Evolutionary conservation across 2,888 invertebrate genomes (phyloP).

Genomic region (Argyresthia goedartella): DNA sequence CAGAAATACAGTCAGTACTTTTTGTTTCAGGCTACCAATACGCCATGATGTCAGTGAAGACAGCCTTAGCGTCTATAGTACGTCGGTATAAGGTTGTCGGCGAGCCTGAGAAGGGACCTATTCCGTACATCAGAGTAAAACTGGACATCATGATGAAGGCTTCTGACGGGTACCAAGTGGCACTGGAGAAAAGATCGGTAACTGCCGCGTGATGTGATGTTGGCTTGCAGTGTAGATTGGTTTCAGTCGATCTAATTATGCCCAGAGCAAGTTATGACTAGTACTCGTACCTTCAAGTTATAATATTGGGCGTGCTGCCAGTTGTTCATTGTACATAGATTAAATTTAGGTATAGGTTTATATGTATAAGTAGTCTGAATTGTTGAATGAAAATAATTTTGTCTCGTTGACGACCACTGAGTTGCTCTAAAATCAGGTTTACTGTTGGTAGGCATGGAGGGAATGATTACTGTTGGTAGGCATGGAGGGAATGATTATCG

Average conservation of each 20-base stretch:
- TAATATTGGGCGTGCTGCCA: too few species aligned
- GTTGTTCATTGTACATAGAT: too few species aligned
- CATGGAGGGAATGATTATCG: too few species aligned
- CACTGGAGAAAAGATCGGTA: slow-evolving; percentile 25
- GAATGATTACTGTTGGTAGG: too few species aligned
- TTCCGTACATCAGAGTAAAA: slow-evolving; percentile 43
- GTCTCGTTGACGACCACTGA: too few species aligned
- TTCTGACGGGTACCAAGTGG: slow-evolving; percentile 40
- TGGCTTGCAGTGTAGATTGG: neutral
- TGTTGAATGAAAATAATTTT: too few species aligned
- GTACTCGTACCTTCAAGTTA: too few species aligned
- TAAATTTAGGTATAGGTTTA: too few species aligned
- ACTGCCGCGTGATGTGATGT: neutral
- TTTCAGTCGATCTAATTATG: neutral
- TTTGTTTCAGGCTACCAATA: slow-evolving; percentile 47
- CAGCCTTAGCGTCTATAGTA: slow-evolving; percentile 32
- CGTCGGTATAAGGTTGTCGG: slow-evolving; percentile 34
- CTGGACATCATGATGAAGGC: slow-evolving; percentile 58
- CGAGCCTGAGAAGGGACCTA: slow-evolving; percentile 26
- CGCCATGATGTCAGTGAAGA: slow-evolving; percentile 54
- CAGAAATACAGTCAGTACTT: neutral
- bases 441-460: too few species aligned
- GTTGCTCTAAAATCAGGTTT: too few species aligned
- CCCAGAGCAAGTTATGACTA: too few species aligned
- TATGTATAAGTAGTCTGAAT: too few species aligned